Conservation (phyloP, 2,888 invertebrate species). For the Cheilosia impressa region DNA sequence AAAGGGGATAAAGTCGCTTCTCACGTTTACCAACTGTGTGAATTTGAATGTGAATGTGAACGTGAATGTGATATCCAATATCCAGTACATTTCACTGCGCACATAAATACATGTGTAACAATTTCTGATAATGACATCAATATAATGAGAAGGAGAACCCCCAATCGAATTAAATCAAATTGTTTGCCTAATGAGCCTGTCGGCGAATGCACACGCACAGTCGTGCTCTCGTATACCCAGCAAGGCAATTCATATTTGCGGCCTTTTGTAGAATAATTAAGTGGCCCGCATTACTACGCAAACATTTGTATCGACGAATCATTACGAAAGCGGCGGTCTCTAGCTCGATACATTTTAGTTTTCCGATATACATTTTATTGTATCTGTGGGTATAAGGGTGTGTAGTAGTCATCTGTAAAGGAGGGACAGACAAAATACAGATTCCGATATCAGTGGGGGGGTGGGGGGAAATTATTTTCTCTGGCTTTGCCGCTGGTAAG, state of each 20-base stretch:
- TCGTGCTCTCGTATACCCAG: constrained; percentile 32
- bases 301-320: constrained; percentile 42
- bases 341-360: constrained; percentile 52
- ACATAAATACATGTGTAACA: constrained; percentile 24
- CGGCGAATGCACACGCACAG: constrained; percentile 36
- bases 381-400: neutral
- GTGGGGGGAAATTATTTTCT: constrained; percentile 51
- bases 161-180: constrained; percentile 66
- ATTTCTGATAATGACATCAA: constrained; percentile 68
- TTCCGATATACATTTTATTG: constrained; percentile 23
- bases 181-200: constrained; percentile 69
- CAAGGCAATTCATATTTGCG: constrained; percentile 33
- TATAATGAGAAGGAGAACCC: constrained; percentile 48
- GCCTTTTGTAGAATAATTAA: constrained; percentile 50
- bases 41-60: constrained; percentile 9
- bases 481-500: constrained; percentile 19
- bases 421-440: constrained; percentile 6
- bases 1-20: constrained; percentile 40
- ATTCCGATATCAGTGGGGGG: constrained; percentile 19
- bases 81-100: constrained; percentile 30
- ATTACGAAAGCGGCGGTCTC: constrained; percentile 40
- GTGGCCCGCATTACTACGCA: constrained; percentile 40
- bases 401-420: neutral
- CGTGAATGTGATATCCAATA: too few relatives aligned
- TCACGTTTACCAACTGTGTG: constrained; percentile 30